Base-by-base conservation (phyloP, 1,140 invertebrate genomes). In the Heliconius hermathena region DNA sequence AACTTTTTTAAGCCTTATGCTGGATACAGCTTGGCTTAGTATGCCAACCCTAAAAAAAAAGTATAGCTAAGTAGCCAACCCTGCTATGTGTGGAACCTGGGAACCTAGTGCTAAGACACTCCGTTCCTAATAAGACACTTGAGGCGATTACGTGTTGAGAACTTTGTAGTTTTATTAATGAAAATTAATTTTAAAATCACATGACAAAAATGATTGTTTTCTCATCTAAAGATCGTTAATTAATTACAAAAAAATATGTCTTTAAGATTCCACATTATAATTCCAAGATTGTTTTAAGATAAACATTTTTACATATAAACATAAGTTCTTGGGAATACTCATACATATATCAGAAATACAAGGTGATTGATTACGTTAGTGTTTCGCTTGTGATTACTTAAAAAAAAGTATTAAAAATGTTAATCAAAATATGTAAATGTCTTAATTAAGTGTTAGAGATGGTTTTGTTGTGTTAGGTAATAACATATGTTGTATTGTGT, bases 401-500 rank as follows among this genome's bases (percentile, higher is more conserved):
- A 66, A 66, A 29, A 66, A 66, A 29, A 13, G 13, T 18, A 46
- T 29, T 1, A 26, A 66, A 66, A 66, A 66, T 66, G 60, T 66
- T 66, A 29, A 29, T 66, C 26, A 66, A 66, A 66, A 29, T 29
- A 66, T 66, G 26, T 66, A 18, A 66, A 66, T 66, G 4, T 16
- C 13, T 29, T 16, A 66, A 66, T 66, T 66, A 6, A 26, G 13
- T 29, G 3, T 1, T 66, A 9, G 26, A 29, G 9, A 29, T 29
- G 60, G 60, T 29, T 66, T 29, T 66, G 22, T 66, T 66, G 9
- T 13, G 60, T 66, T 66, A 60, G n/a, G 54, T 66, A 66, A 66
- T 29, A 66, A 26, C 26, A 29, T 66, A 11, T 66, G 60, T 16
- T 57, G n/a, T 5, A 57, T 16, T 22, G 54, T 9, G n/a, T 26